These are phyloP conservation scores for Anadara kagoshimensis DNA, from an alignment of 1,140 invertebrate genomes.

Conservation along the genomic window DNA sequence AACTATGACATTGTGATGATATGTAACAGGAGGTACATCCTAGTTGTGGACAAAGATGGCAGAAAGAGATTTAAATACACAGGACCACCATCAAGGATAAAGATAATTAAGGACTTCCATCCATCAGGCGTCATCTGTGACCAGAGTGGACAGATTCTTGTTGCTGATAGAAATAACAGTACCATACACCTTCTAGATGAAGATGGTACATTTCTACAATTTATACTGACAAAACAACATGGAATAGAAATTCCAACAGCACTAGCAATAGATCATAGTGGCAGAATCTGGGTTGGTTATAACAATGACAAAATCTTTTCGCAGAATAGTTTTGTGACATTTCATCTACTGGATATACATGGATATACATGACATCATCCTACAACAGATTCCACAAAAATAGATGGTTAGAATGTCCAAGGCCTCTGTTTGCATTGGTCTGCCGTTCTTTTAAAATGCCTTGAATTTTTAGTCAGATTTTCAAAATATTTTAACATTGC, in stretches of 20 bases:
- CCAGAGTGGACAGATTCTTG: constrained; percentile 18
- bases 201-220: constrained; percentile 22
- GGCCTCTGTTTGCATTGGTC: too few species aligned
- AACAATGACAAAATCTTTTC: constrained; percentile 21
- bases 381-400: too few species aligned
- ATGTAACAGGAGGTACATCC: constrained; percentile 3
- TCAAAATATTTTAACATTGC: too few species aligned
- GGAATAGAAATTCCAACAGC: constrained; percentile 9
- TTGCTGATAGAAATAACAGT: constrained; percentile 21
- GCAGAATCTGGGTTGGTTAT: constrained; percentile 19
- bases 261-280: constrained; percentile 1
- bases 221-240: too few species aligned
- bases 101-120: not conserved
- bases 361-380: constrained; percentile 5
- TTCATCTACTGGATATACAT: too few species aligned
- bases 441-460: too few species aligned
- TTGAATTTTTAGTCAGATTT: too few species aligned
- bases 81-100: not conserved
- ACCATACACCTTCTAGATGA: constrained; percentile 18
- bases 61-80: constrained; percentile 19
- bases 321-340: too few species aligned
- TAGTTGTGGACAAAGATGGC: constrained; percentile 16
- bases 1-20: constrained; percentile 14
- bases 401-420: too few species aligned
- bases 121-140: constrained; percentile 25